These are phyloP conservation scores for Uloborus diversus DNA, from an alignment of 1,140 invertebrate genomes.

Conservation along the genomic window DNA sequence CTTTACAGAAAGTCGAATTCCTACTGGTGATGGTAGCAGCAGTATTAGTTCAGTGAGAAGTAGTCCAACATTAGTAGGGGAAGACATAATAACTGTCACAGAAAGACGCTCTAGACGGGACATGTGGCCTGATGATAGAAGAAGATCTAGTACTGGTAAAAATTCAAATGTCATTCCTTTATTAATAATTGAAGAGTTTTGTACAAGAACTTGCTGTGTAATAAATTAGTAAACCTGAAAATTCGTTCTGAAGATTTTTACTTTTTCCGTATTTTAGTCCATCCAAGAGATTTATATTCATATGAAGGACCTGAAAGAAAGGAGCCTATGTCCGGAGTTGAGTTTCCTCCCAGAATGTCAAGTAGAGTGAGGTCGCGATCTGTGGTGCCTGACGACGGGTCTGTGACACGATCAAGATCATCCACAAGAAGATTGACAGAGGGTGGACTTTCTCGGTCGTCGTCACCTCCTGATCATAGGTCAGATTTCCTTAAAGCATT, in stretches of 20 bases:
- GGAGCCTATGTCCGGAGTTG: slow-evolving; percentile 45
- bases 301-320: slow-evolving; percentile 58
- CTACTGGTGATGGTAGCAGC: slow-evolving; percentile 72
- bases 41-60: slow-evolving; percentile 88
- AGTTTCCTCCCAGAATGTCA: slow-evolving; percentile 51
- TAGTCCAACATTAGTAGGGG: slow-evolving; percentile 67
- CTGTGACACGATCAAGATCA: slow-evolving; percentile 67
- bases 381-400: slow-evolving; percentile 74
- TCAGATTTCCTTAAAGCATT: no score
- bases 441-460: slow-evolving; percentile 72
- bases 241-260: neutral
- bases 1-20: neutral
- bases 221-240: neutral
- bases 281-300: slow-evolving; percentile 55
- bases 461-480: slow-evolving; percentile 79
- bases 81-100: slow-evolving; percentile 11
- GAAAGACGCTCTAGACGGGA: slow-evolving; percentile 53
- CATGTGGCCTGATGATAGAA: slow-evolving; percentile 45
- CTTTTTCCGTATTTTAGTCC: slow-evolving; percentile 30
- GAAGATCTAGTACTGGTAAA: slow-evolving; percentile 42
- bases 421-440: slow-evolving; percentile 70
- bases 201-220: neutral
- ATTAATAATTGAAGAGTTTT: neutral
- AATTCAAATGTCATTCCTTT: neutral
- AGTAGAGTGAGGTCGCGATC: slow-evolving; percentile 71